Percentiles rank a stretch among this genome's conserved stretches.
phyloP scores from a whole-genome alignment of 2,113 vertebrate genomes.

The Progne subis region DNA sequence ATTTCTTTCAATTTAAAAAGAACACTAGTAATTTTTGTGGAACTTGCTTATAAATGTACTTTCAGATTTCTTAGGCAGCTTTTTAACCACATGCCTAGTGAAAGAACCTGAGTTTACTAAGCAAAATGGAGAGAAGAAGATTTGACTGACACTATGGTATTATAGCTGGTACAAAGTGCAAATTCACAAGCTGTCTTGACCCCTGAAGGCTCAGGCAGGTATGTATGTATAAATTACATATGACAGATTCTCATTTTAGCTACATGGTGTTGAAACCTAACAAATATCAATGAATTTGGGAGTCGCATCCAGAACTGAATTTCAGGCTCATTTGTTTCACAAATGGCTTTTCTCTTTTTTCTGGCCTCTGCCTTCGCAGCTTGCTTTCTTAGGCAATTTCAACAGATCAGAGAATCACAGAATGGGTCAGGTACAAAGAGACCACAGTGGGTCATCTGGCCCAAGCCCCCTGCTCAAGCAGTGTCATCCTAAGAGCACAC shows the following conservation, averaged over 20 bases:
- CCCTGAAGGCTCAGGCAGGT: not conserved
- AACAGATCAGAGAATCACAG: not conserved
- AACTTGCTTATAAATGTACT: not conserved
- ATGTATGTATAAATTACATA: not conserved
- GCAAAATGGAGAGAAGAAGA: not conserved
- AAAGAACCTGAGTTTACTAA: not conserved
- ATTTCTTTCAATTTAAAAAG: not conserved
- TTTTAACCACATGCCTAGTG: not conserved
- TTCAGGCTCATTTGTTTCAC: not conserved
- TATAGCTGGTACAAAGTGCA: fast-evolving
- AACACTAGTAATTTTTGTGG: not conserved
- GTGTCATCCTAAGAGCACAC: not conserved
- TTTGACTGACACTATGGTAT: not conserved
- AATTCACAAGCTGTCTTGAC: not conserved
- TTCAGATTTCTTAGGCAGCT: not conserved
- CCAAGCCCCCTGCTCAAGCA: not conserved
- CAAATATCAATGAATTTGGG: not conserved
- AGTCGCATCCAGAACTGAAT: not conserved
- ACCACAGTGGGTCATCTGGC: not conserved
- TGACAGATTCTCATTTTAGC: not conserved
- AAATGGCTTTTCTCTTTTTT: not conserved
- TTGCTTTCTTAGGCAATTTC: not conserved
- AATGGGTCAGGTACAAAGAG: not conserved
- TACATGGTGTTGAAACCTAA: not conserved
- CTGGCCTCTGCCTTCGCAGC: fast-evolving